These are phyloP conservation scores for Chelonia mydas DNA, from an alignment of 2,797 vertebrate species.

Conservation along the genomic window DNA sequence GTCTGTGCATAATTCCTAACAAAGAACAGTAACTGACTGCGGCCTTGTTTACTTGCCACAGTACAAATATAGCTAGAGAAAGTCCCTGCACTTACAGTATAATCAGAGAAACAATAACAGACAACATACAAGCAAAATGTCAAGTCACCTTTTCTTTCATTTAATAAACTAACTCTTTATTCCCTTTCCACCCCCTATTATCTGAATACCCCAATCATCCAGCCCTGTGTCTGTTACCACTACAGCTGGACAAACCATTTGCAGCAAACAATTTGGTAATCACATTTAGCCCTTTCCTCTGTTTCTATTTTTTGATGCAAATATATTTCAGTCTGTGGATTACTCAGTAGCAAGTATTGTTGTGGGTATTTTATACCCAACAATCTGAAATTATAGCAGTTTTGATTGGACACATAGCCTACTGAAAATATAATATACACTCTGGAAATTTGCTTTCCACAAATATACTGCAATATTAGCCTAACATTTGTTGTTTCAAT, in stretches of 20 bases:
- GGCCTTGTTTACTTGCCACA: not conserved
- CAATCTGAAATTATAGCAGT: not conserved
- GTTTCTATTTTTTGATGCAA: not conserved
- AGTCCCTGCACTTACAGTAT: not conserved
- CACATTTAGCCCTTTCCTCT: not conserved
- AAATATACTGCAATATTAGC: not conserved
- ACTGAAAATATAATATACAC: not conserved
- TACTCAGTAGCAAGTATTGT: not conserved
- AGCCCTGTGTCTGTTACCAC: not conserved
- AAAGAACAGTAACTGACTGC: not conserved
- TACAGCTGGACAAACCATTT: not conserved
- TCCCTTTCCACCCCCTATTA: not conserved
- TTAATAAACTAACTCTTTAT: not conserved
- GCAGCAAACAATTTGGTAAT: not conserved
- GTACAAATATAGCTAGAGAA: not conserved
- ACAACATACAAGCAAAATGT: not conserved
- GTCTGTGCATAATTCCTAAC: not conserved
- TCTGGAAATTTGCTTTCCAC: not conserved
- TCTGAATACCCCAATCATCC: not conserved
- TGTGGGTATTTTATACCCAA: not conserved
- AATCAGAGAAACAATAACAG: not conserved
- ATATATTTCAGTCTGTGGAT: not conserved
- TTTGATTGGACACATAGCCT: not conserved
- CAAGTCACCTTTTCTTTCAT: not conserved
- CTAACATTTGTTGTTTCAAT: not conserved